These are phyloP conservation scores for Homarus gammarus DNA, from an alignment of 2,888 invertebrate genomes.

Conservation along the genomic window DNA sequence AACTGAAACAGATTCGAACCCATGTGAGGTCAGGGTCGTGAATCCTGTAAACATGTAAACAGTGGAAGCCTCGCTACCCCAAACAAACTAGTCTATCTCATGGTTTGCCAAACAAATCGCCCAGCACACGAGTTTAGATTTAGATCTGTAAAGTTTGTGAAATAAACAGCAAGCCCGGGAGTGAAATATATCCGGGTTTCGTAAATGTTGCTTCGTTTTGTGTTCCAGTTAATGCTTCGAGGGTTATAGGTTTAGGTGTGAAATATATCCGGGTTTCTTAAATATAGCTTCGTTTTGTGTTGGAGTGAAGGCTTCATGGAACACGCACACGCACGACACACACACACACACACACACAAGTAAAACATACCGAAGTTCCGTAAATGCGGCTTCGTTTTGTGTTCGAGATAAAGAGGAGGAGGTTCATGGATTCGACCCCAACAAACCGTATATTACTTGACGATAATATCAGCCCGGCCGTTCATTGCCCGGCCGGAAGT, in stretches of 20 bases:
- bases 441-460: neutral
- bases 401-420: conserved; percentile 30
- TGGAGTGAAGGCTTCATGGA: too few species aligned
- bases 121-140: conserved; percentile 45
- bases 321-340: too few species aligned
- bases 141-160: conserved; percentile 35
- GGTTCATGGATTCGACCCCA: neutral
- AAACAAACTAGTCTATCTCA: conserved; percentile 29
- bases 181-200: too few species aligned
- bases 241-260: too few species aligned
- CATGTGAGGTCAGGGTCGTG: conserved; percentile 13
- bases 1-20: neutral
- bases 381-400: conserved; percentile 9
- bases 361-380: neutral
- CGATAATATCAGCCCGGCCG: conserved; percentile 26
- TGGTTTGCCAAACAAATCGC: conserved; percentile 42
- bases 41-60: conserved; percentile 8
- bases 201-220: too few species aligned
- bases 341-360: too few species aligned
- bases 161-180: conserved; percentile 14
- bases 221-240: too few species aligned
- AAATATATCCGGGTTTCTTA: too few species aligned
- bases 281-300: too few species aligned
- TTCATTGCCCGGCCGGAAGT: neutral
- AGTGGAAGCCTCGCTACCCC: conserved; percentile 19